These are phyloP conservation scores for Halcyon leucocephala DNA, from an alignment of 2,797 vertebrate genomes.

Conservation along the genomic window DNA sequence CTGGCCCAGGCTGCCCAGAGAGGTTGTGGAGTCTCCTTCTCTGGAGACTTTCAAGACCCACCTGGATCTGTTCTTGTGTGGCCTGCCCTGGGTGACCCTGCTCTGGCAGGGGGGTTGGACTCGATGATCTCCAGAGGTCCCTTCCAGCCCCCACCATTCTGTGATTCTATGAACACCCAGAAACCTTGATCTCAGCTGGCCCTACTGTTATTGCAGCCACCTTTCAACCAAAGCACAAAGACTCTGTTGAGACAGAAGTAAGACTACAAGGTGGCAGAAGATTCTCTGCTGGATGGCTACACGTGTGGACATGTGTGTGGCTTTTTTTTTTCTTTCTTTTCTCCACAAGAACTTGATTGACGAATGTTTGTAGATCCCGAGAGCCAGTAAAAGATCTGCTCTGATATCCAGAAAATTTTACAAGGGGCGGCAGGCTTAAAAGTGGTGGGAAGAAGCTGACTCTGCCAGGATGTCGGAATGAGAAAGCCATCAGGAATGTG, in stretches of 20 bases:
- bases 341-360: slow-evolving; percentile 18
- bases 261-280: not conserved
- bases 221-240: not conserved
- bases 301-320: not conserved
- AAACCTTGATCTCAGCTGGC: not conserved
- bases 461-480: slow-evolving; percentile 88
- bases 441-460: slow-evolving; percentile 87
- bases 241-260: accelerated
- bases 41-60: no score
- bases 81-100: no score
- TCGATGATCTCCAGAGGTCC: no score
- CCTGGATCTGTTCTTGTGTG: no score
- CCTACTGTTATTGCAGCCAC: not conserved
- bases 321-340: no score
- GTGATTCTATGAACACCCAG: not conserved
- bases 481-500: slow-evolving; percentile 94
- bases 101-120: no score
- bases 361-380: slow-evolving; percentile 73
- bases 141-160: no score
- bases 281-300: not conserved
- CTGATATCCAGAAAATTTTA: slow-evolving; percentile 90
- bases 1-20: no score
- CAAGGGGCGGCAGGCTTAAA: slow-evolving; percentile 87
- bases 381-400: slow-evolving; percentile 83
- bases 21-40: no score